These are phyloP conservation scores for Hippopotamyrus pictus DNA, from an alignment of 2,797 vertebrate species.

Conservation along the genomic window DNA sequence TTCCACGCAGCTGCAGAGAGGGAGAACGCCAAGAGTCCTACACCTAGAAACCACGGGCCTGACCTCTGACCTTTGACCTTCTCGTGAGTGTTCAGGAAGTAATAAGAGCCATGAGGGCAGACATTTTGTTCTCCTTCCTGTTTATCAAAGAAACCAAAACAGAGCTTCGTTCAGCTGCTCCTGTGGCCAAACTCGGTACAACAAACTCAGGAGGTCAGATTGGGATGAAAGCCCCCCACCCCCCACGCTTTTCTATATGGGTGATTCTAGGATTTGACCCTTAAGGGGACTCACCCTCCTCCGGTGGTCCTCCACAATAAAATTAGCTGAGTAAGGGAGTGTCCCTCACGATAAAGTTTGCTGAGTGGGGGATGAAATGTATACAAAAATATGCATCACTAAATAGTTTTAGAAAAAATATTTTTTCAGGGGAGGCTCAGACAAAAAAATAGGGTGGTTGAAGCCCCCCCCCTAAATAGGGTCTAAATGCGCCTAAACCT, in stretches of 20 bases:
- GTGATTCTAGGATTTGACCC: background rate
- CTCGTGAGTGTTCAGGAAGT: background rate
- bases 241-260: background rate
- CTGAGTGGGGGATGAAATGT: background rate
- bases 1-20: background rate
- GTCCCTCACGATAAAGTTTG: background rate
- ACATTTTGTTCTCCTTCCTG: conserved; percentile 11
- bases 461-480: background rate
- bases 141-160: conserved; percentile 3
- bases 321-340: background rate
- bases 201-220: background rate
- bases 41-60: background rate
- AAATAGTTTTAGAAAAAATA: background rate
- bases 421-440: background rate
- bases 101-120: background rate
- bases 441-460: background rate
- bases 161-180: background rate
- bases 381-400: background rate
- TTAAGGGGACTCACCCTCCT: background rate
- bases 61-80: background rate
- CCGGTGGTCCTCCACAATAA: too few species aligned
- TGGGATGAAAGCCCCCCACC: background rate
- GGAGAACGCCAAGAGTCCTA: background rate
- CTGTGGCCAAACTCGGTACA: background rate
- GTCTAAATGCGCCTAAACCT: background rate